Evolutionary conservation across 2,888 invertebrate species (phyloP).

Genomic region (Psococerastis gibbosa): DNA sequence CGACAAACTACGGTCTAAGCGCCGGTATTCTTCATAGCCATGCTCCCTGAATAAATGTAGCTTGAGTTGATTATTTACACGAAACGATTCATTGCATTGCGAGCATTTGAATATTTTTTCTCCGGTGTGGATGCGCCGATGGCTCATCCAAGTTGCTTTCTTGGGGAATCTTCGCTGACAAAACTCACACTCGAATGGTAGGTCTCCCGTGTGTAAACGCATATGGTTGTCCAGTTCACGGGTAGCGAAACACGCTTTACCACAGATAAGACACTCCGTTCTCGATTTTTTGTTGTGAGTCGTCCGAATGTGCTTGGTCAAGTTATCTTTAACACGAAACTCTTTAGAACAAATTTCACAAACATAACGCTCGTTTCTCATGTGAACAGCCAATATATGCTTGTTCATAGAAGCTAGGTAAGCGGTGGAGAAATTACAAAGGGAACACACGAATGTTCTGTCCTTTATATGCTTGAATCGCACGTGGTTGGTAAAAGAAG

Average conservation of each 20-base stretch:
- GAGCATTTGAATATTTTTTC: constrained; percentile 1
- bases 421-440: not conserved
- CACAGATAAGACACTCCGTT: not conserved
- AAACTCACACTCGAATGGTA: constrained; percentile 7
- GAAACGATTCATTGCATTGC: not conserved
- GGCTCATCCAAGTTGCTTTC: not conserved
- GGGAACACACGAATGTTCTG: not conserved
- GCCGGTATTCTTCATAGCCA: constrained; percentile 1
- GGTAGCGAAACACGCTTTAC: constrained; percentile 1
- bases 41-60: constrained; percentile 5
- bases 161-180: not conserved
- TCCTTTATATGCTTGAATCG: not conserved
- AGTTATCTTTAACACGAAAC: constrained; percentile 4
- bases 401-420: constrained; percentile 4
- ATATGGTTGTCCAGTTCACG: constrained; percentile 3
- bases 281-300: not conserved
- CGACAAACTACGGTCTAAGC: not conserved
- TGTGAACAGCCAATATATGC: constrained; percentile 1
- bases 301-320: constrained; percentile 2
- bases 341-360: constrained; percentile 8
- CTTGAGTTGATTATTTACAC: not conserved
- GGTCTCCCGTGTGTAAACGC: constrained; percentile 4
- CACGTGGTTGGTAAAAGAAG: constrained; percentile 2
- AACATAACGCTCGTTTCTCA: constrained; percentile 1
- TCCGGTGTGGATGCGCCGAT: constrained; percentile 6